Base-by-base conservation (phyloP, 1,140 invertebrate genomes). In the Drosophila athabasca region DNA sequence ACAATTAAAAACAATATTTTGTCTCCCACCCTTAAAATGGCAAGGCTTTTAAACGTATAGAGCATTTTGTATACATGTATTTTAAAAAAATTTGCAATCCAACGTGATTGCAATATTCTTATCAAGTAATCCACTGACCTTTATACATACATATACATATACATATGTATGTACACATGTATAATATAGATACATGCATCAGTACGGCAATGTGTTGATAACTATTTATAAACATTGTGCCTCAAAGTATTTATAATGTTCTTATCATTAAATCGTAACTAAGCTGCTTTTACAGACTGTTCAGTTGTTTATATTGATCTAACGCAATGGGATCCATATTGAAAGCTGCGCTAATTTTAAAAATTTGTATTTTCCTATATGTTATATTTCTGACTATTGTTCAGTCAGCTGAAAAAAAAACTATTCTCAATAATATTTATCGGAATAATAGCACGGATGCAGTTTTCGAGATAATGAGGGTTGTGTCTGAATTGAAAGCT, bases 231-330 rank as follows among this genome's bases (percentile, higher is more conserved):
- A 45, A 45, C 22, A 58, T 49, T 39, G 39, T 50, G 24, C 43
- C 43, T 66, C n/a, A 39, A 17, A 60, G 48, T 51, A 53, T 53
- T 66, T 22, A 17, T 26, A 53, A 49, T 26, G 0, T 9, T n/a
- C 39, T 50, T 44, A 39, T 59, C 54, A 54, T 55, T 24, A 17
- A 53, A 75, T 29, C 26, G 60, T 59, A 64, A 64, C 54, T 22
- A 15, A 19, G 2, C 31, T 24, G 31, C n/a, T 41, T 51, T 50
- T 46, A 51, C 29, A 17, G 51, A 71, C 49, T 53, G 50, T 51
- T 53, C 70, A 75, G 67, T 71, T 54, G 55, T 55, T 71, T 50
- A 24, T 24, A 41, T 61, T 71, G 68, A 66, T 59, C 72, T 44
- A 71, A 49, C 57, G 45, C 54, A 57, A 71, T 75, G 72, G 51